Base-by-base conservation (phyloP, 2,113 vertebrate genomes). In the Lagenorhynchus albirostris region DNA sequence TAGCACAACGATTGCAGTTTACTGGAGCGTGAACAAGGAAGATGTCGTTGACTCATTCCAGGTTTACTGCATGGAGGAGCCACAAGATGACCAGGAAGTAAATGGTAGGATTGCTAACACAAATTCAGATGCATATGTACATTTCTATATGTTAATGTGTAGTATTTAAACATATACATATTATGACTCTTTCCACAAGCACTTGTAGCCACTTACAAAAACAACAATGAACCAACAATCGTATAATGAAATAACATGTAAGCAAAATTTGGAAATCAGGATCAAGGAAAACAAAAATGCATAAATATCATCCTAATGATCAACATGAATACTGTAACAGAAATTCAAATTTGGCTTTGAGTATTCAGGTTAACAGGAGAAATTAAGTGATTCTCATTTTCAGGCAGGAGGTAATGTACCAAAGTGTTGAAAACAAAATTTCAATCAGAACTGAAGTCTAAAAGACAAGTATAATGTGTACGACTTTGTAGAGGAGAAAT, bases 31-130 rank as follows among this genome's bases (percentile, higher is more conserved):
- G 98, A 99, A 98, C 20, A 98, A 99, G 0, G 99, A 99, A 13
- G 99, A 99, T 1, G 87, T 99, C 86, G 99, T 99, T 0, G 99
- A 99, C 98, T 99, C 99, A 97, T 99, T 99, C 98, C 99, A 99
- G 98, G 99, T 99, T 76, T 99, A 99, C 98, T 99, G 99, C 84
- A 98, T 99, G 99, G 99, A 99, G 97, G 99, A 99, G 55, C 99
- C 98, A 10, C 99, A 99, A 80, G 98, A 99, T 97, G 99, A 98
- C 99, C 98, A 98, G 96, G 98, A 99, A 82, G n/a, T 96, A 20
- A 98, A 97, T 0, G 98, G 99, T 99, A 82, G 0, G 98, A 36
- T 36, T 53, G 5, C 29, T 74, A 53, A 60, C 4, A 12, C 38
- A 15, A 31, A 63, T 13, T 26, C 25, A 85, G n/a, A 9, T 8